Evolutionary conservation across 2,113 vertebrate genomes (phyloP), one percentile per base, ranked within the genome.

Genomic region (Paedocypris sp.): DNA sequence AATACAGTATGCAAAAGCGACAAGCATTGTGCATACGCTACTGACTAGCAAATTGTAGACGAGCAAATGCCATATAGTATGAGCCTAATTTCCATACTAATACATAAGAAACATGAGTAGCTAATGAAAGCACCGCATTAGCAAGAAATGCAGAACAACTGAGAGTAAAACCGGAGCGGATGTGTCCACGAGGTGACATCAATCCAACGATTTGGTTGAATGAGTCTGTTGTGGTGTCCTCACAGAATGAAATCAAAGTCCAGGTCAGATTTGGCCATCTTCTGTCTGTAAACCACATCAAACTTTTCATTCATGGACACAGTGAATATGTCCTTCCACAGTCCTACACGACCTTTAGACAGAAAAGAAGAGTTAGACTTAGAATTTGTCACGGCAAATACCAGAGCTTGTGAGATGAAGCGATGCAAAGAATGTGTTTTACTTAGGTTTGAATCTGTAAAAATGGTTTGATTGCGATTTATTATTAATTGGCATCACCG

Each of bases 261-360:
- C 67, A 99, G 86, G 80, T 94, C 88, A 5, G 89, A 97, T 80
- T 97, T 98, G 57, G 88, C 92, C 93, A 97, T 97, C 87, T 97
- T 94, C 87, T 98, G 91, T 71, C 91, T 89, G 68, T 94, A 99
- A 54, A 94, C 86, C 1, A 83, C 69, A 41, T 99, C 95, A 50
- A 99, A 99, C 82, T 93, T 97, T 67, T 98, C 94, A 3, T 97
- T 98, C 93, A 98, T 97, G 25, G 95, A 94, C 63, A 99, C 95
- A n/a, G 95, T 98, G 83, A 99, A 98, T 85, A 98, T 83, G 71
- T 98, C 94, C 77, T 95, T 94, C 95, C 95, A 99, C 31, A 97
- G 85, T 50, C 95, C 93, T 2, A 97, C 90, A 31, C 92, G 79
- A 68, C 94, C 94, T 99, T 79, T 39, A 65, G 46, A 62, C 74